Evolutionary conservation across 2,113 vertebrate genomes (phyloP).

Genomic region (Toxostoma redivivum): DNA sequence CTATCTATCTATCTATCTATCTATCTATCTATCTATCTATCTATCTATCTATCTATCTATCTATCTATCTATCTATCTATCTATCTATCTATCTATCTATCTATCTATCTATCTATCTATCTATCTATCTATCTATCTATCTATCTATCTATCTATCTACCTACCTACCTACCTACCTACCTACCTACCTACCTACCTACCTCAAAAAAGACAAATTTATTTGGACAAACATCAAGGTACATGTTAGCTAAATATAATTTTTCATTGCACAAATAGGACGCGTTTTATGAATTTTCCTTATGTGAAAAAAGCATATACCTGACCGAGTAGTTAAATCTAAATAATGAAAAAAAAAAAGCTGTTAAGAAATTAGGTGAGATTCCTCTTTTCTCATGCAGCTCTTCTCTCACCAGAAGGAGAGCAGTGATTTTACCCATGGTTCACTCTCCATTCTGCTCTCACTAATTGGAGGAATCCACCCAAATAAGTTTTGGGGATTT

Average conservation of each 20-base stretch:
- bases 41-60: not conserved
- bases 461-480: accelerated
- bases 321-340: not conserved
- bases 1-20: too few species aligned
- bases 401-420: not conserved
- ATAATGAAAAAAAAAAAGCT: not conserved
- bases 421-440: accelerated
- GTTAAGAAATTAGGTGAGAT: not conserved
- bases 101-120: too few species aligned
- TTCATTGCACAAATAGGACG: not conserved
- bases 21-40: not conserved
- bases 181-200: not conserved
- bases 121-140: too few species aligned
- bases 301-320: not conserved
- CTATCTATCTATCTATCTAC: not conserved
- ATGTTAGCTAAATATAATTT: not conserved
- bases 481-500: accelerated
- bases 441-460: not conserved
- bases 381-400: not conserved
- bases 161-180: not conserved
- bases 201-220: not conserved
- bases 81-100: too few species aligned
- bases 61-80: not conserved
- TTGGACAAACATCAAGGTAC: not conserved
- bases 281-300: not conserved